phyloP scores from a whole-genome alignment of 2,888 invertebrate species.

The Pristionchus fissidentatus region DNA sequence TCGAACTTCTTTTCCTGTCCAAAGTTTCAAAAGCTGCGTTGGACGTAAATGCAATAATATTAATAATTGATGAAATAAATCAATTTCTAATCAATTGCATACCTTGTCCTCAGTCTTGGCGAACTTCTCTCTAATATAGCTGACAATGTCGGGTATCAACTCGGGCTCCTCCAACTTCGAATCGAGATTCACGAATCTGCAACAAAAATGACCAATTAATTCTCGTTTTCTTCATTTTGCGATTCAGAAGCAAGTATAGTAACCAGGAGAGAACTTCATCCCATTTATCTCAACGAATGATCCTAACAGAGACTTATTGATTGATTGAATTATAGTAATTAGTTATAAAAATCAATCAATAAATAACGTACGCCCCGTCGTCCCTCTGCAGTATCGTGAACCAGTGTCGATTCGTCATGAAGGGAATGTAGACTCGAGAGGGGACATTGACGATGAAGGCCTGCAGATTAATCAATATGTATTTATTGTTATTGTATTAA shows the following conservation, averaged over 20 bases:
- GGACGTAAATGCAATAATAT: too few relatives aligned
- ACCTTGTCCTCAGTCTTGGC: slow-evolving; percentile 49
- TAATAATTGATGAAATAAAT: too few relatives aligned
- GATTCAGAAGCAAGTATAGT: too few relatives aligned
- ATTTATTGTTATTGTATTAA: background rate
- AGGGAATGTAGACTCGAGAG: slow-evolving; percentile 59
- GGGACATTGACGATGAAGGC: slow-evolving; percentile 56
- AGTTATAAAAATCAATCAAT: background rate
- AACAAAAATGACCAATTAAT: slow-evolving; percentile 28
- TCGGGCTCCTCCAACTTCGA: slow-evolving; percentile 67
- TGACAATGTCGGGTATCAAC: slow-evolving; percentile 56
- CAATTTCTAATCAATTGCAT: background rate
- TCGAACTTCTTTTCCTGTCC: background rate
- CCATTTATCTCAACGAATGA: too few relatives aligned
- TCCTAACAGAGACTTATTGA: too few relatives aligned
- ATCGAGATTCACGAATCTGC: slow-evolving; percentile 70
- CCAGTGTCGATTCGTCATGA: slow-evolving; percentile 71
- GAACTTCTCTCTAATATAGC: slow-evolving; percentile 50
- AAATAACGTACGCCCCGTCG: slow-evolving; percentile 54
- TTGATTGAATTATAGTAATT: too few relatives aligned
- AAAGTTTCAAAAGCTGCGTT: too few relatives aligned
- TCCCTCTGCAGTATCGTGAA: slow-evolving; percentile 55
- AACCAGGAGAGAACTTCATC: too few relatives aligned
- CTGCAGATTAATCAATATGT: too few relatives aligned
- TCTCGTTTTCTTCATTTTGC: too few relatives aligned